A percentile compares a stretch with the other conserved stretches of the same genome.
These are phyloP conservation scores for Graphium colonna DNA, from an alignment of 2,888 invertebrate genomes.

Conservation along the genomic window DNA sequence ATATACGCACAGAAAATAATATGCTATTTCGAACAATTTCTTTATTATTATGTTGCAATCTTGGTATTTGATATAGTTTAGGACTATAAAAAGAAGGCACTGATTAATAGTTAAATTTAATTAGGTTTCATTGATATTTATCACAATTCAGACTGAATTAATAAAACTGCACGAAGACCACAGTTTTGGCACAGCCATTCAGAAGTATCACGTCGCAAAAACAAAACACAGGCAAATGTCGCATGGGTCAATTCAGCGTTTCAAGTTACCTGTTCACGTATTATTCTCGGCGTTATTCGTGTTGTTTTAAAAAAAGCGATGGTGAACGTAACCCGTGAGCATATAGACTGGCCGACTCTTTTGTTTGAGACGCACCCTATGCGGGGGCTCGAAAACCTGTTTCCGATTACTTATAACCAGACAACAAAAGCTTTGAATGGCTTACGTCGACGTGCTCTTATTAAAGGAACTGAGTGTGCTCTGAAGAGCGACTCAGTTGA, in stretches of 20 bases:
- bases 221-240: conserved; percentile 38
- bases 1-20: too few species aligned
- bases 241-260: conserved; percentile 47
- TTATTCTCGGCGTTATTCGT: conserved; percentile 56
- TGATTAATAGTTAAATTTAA: too few species aligned
- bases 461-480: conserved; percentile 6
- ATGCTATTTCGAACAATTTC: too few species aligned
- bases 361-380: conserved; percentile 48
- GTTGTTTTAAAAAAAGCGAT: conserved; percentile 47
- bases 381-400: conserved; percentile 57
- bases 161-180: background rate
- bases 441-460: conserved; percentile 29
- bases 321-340: conserved; percentile 43
- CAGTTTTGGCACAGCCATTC: background rate
- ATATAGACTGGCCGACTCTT: conserved; percentile 36
- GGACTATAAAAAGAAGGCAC: too few species aligned
- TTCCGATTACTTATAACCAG: conserved; percentile 42
- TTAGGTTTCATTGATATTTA: too few species aligned
- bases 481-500: background rate
- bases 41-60: too few species aligned
- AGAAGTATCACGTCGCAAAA: conserved; percentile 49
- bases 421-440: conserved; percentile 46
- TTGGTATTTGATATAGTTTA: too few species aligned
- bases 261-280: conserved; percentile 51
- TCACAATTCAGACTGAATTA: background rate